Percentiles rank a stretch among this genome's conserved stretches.
Evolutionary conservation across 2,113 vertebrate genomes (phyloP).

Genomic region (Lampris incognitus): DNA sequence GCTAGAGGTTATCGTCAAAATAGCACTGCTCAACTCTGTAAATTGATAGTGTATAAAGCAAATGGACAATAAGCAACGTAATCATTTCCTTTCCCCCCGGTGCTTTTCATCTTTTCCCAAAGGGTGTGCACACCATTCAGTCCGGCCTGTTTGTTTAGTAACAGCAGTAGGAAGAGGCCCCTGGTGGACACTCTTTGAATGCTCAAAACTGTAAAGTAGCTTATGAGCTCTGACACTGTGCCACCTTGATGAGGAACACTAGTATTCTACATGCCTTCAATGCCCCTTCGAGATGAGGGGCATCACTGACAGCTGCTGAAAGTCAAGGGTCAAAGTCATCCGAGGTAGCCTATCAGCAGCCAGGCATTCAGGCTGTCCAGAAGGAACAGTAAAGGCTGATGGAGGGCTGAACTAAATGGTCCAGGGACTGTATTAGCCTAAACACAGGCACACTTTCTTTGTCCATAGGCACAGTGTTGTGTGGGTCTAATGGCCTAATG

Average conservation of each 20-base stretch:
- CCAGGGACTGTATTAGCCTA: slow-evolving; percentile 33
- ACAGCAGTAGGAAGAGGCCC: slow-evolving; percentile 55
- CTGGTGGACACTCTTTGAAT: slow-evolving; percentile 69
- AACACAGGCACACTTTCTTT: slow-evolving; percentile 13
- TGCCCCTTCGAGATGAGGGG: slow-evolving; percentile 33
- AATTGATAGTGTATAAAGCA: slow-evolving; percentile 67
- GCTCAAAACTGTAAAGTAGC: slow-evolving; percentile 69
- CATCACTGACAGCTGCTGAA: slow-evolving; percentile 72
- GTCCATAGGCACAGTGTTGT: slow-evolving; percentile 12
- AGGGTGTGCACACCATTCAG: slow-evolving; percentile 54
- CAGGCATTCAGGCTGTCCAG: slow-evolving; percentile 30
- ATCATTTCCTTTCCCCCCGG: slow-evolving; percentile 36
- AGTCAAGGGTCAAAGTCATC: slow-evolving; percentile 67
- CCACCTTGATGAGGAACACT: slow-evolving; percentile 45
- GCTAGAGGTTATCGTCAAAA: slow-evolving; percentile 73
- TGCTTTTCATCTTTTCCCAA: slow-evolving; percentile 57
- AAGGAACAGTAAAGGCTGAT: slow-evolving; percentile 14
- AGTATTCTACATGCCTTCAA: slow-evolving; percentile 31
- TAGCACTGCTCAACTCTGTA: slow-evolving; percentile 67
- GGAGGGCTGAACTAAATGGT: slow-evolving; percentile 10
- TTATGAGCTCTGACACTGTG: slow-evolving; percentile 59
- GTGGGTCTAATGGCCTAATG: background rate
- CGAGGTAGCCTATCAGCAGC: slow-evolving; percentile 57
- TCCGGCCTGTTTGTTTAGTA: slow-evolving; percentile 73
- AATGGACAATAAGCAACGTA: slow-evolving; percentile 57